A percentile compares a stretch with the other conserved stretches of the same genome.
Evolutionary conservation across 1,140 invertebrate genomes (phyloP).

Genomic region (Macrocentrus cingulum): DNA sequence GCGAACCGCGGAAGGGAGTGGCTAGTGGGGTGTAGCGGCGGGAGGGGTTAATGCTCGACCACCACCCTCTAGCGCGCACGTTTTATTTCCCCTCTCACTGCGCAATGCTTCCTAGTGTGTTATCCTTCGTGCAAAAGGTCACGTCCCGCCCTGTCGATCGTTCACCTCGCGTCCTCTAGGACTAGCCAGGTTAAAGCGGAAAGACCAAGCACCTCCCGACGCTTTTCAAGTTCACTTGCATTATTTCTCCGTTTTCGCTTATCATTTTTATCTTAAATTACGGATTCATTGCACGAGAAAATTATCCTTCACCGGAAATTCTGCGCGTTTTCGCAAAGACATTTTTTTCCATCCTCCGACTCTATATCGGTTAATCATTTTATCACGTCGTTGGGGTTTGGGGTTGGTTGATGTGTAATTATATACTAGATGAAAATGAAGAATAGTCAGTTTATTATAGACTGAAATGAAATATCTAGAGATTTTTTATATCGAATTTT

Average conservation of each 20-base stretch:
- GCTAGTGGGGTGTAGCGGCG: not conserved
- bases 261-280: not conserved
- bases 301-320: too few species aligned
- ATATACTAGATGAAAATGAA: too few species aligned
- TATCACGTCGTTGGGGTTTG: too few species aligned
- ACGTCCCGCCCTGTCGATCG: slow-evolving; percentile 55
- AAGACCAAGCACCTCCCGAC: slow-evolving; percentile 32
- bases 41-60: slow-evolving; percentile 19
- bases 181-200: slow-evolving; percentile 51
- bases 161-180: slow-evolving; percentile 55
- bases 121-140: slow-evolving; percentile 58
- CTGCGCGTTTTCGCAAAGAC: too few species aligned
- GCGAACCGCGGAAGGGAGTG: slow-evolving; percentile 12
- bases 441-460: too few species aligned
- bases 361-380: too few species aligned
- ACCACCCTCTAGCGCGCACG: slow-evolving; percentile 17
- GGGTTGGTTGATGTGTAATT: too few species aligned
- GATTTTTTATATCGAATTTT: too few species aligned
- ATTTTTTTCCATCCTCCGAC: too few species aligned
- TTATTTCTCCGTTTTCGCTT: slow-evolving; percentile 8
- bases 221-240: slow-evolving; percentile 12
- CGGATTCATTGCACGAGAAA: too few species aligned
- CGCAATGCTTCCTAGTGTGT: slow-evolving; percentile 42
- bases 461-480: too few species aligned
- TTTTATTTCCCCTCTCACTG: slow-evolving; percentile 10